These are phyloP conservation scores for Scleropages formosus DNA, from an alignment of 2,797 vertebrate species.

Conservation along the genomic window DNA sequence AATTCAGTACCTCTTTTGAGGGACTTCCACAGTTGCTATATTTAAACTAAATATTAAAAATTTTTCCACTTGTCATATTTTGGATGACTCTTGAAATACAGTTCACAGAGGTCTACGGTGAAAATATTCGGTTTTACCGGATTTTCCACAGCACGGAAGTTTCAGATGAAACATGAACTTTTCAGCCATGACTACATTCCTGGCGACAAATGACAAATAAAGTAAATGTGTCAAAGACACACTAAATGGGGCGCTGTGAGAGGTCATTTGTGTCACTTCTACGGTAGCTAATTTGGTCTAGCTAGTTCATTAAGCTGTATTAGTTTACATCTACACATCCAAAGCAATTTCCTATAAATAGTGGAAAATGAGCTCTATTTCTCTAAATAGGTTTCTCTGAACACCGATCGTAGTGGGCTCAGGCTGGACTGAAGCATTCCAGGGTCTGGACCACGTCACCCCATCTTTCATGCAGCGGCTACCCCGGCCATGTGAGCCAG, in stretches of 20 bases:
- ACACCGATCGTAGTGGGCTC: neutral
- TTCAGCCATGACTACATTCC: neutral
- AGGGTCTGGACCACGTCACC: neutral
- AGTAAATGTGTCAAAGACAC: neutral
- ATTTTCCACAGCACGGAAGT: neutral
- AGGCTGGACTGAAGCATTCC: neutral
- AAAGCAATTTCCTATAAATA: constrained; percentile 1
- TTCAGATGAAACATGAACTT: neutral
- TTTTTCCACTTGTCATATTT: no score
- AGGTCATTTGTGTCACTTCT: neutral
- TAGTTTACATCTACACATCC: neutral
- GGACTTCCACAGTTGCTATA: no score
- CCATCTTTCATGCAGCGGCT: neutral
- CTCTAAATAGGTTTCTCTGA: neutral
- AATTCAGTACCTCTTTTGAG: no score
- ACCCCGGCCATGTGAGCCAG: neutral
- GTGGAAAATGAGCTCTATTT: neutral
- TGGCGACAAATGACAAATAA: neutral
- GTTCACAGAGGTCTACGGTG: neutral
- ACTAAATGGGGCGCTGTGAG: neutral
- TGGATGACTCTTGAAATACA: neutral
- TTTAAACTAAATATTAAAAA: no score
- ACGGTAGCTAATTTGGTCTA: neutral
- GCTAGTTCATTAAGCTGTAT: neutral
- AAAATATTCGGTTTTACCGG: neutral